Base-by-base conservation (phyloP, 1,140 invertebrate genomes). In the Trichonephila clavata region DNA sequence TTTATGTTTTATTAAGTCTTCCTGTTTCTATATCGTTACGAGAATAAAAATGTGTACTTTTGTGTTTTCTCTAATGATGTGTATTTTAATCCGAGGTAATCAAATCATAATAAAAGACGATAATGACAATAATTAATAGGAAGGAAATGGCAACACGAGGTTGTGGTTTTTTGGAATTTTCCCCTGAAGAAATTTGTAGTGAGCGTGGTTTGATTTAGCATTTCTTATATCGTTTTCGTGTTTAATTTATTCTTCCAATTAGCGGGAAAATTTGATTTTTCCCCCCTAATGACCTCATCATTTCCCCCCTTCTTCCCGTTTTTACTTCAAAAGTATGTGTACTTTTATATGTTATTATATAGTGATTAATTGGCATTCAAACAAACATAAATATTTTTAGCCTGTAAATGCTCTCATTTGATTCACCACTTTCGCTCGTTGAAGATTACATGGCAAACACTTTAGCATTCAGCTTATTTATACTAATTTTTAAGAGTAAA, bases 61-160 rank as follows among this genome's bases (percentile, higher is more conserved):
- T 27, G 2, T 20, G 27, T 32, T 39, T 71, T 20, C 32, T 32
- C 27, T 77, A 77, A 77, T 77, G 71, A 77, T 27, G 3, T 39
- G 27, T 3, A 39, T 14, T 18, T 32, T 32, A 77, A 32, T 18
- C 14, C 71, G 18, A 18, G 13, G 32, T 77, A 77, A 77, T 77
- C 16, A 77, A 77, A 77, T 77, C 32, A 77, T 77, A 77, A 77
- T 77, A 77, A 32, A 77, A 77, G 16, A 39, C 18, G 27, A 77
- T 39, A 77, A 18, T 39, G 71, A 18, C 10, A 77, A 32, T 77
- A 77, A 39, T 39, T 77, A 39, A 77, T 16, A 77, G 71, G 27
- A 18, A 20, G 71, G 18, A 77, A 77, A 77, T 77, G 71, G 71
- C 71, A 77, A 77, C 71, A 7, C 14, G 27, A 6, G 16, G 32